phyloP scores from a whole-genome alignment of 1,140 invertebrate species.

The Argopecten irradians region DNA sequence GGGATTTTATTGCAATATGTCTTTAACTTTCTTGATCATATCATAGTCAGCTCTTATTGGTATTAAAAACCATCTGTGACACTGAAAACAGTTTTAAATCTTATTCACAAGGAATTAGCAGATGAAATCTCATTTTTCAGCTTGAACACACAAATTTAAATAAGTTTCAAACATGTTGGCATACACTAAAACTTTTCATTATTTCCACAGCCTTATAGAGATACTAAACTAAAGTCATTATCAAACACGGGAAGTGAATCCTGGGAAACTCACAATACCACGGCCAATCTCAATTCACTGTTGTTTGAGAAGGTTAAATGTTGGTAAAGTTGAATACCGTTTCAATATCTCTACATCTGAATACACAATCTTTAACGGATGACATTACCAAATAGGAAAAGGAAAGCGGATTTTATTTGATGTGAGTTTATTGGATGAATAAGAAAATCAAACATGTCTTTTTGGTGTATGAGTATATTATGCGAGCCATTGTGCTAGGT shows the following conservation, averaged over 20 bases:
- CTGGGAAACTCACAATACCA: background rate
- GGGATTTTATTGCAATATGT: background rate
- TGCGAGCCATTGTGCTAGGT: background rate
- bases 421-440: background rate
- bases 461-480: background rate
- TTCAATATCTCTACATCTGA: background rate
- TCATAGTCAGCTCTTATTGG: too few relatives aligned
- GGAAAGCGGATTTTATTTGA: background rate
- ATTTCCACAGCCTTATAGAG: background rate
- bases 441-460: conserved; percentile 10
- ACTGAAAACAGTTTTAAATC: background rate
- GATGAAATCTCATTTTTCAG: background rate
- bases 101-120: background rate
- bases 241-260: background rate
- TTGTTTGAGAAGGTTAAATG: conserved; percentile 12
- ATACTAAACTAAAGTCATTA: background rate
- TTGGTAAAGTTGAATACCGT: background rate
- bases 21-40: background rate
- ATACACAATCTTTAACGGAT: background rate
- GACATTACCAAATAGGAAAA: background rate
- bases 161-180: background rate
- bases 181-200: background rate
- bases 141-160: conserved; percentile 12
- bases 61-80: background rate
- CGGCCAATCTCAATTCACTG: background rate